Evolutionary conservation across 2,797 vertebrate genomes (phyloP).

Genomic region (Liasis olivaceus): DNA sequence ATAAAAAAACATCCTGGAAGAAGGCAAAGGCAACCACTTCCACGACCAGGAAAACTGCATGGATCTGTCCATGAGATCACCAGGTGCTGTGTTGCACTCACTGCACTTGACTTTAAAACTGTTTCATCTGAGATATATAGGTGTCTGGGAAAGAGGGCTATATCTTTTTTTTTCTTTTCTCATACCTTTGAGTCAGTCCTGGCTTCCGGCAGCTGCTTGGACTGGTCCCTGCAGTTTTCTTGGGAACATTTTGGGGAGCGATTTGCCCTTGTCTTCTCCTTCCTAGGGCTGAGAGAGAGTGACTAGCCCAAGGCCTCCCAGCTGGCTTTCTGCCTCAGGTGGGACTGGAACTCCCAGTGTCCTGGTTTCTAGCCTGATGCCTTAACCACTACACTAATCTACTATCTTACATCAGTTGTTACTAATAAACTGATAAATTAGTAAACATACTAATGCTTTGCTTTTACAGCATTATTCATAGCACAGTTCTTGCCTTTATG

Average conservation of each 20-base stretch:
- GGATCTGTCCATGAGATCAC: neutral
- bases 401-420: neutral
- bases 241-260: neutral
- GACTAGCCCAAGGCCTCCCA: neutral
- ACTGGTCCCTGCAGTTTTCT: neutral
- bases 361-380: neutral
- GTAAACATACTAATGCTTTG: neutral
- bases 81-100: neutral
- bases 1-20: neutral
- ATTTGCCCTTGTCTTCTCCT: neutral
- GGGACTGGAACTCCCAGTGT: neutral
- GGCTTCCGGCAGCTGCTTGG: neutral
- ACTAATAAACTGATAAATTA: neutral
- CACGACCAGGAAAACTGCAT: neutral
- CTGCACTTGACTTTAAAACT: neutral
- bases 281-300: neutral
- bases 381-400: neutral
- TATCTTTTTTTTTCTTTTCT: neutral
- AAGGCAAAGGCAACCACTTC: neutral
- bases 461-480: neutral
- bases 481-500: neutral
- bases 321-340: neutral
- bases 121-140: neutral
- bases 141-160: neutral
- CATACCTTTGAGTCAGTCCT: neutral